These are phyloP conservation scores for Acanthisitta chloris DNA, from an alignment of 2,113 vertebrate species.

Conservation along the genomic window DNA sequence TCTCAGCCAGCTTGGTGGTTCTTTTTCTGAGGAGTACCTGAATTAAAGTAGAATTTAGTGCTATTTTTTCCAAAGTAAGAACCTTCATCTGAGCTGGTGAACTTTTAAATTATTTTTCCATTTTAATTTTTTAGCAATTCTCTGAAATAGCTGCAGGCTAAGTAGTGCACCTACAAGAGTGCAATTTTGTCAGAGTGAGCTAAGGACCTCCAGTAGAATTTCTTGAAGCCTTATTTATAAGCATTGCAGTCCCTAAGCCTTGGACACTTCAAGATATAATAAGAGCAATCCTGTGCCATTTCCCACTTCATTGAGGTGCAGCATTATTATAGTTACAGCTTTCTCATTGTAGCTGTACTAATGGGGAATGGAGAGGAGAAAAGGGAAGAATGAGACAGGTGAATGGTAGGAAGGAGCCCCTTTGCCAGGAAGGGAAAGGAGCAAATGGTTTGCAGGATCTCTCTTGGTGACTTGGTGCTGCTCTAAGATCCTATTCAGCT, in stretches of 20 bases:
- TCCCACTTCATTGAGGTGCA: background rate
- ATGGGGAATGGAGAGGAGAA: background rate
- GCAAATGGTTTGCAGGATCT: background rate
- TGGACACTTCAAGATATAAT: background rate
- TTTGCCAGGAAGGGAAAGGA: background rate
- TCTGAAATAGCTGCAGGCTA: background rate
- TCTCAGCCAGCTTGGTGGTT: background rate
- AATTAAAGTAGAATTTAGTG: background rate
- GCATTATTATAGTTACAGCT: background rate
- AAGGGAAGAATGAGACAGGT: background rate
- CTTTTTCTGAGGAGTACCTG: background rate
- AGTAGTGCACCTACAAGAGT: background rate
- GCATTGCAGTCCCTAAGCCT: background rate
- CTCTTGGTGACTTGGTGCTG: background rate
- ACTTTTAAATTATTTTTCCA: background rate
- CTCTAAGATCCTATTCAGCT: background rate
- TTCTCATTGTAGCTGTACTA: background rate
- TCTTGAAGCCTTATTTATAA: constrained; percentile 10
- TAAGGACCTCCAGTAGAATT: background rate
- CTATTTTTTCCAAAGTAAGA: background rate
- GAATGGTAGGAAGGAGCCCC: background rate
- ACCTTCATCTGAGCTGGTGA: background rate
- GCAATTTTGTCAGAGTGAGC: background rate
- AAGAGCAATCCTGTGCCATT: background rate
- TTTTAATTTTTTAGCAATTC: background rate